Evolutionary conservation across 1,140 invertebrate species (phyloP).

Genomic region (Spodoptera frugiperda): DNA sequence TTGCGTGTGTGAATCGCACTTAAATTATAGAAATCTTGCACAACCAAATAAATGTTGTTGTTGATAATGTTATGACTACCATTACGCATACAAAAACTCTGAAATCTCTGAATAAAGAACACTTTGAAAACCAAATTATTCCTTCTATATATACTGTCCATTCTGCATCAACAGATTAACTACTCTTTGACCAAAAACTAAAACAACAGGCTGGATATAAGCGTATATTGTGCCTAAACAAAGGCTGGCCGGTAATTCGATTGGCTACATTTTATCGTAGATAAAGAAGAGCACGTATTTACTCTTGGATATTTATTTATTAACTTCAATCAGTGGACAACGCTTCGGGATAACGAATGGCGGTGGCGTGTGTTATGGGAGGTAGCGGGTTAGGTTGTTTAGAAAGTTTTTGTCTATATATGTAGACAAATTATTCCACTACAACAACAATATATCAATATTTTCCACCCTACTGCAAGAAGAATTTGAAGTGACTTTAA

Average conservation of each 20-base stretch:
- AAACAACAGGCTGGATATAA: not conserved
- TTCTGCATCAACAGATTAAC: not conserved
- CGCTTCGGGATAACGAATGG: constrained; percentile 58
- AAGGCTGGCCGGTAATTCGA: constrained; percentile 29
- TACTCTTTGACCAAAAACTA: constrained; percentile 10
- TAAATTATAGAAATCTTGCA: too few species aligned
- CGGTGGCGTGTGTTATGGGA: constrained; percentile 40
- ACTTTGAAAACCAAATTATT: too few species aligned
- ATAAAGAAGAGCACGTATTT: constrained; percentile 41
- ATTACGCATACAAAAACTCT: too few species aligned
- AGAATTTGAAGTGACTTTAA: too few species aligned
- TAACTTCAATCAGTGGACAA: constrained; percentile 75
- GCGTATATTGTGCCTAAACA: constrained; percentile 19
- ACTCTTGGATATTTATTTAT: constrained; percentile 70
- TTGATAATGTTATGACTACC: too few species aligned
- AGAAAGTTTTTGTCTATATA: too few species aligned
- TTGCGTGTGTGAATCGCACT: too few species aligned
- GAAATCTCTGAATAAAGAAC: too few species aligned
- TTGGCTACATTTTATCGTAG: constrained; percentile 36
- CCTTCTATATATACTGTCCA: not conserved
- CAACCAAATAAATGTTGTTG: too few species aligned
- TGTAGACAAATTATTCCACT: too few species aligned
- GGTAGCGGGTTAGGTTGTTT: constrained; percentile 21
- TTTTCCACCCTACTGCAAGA: too few species aligned
- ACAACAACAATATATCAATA: too few species aligned